These are phyloP conservation scores for Psylliodes chrysocephalus DNA, from an alignment of 2,888 invertebrate species.

Conservation along the genomic window DNA sequence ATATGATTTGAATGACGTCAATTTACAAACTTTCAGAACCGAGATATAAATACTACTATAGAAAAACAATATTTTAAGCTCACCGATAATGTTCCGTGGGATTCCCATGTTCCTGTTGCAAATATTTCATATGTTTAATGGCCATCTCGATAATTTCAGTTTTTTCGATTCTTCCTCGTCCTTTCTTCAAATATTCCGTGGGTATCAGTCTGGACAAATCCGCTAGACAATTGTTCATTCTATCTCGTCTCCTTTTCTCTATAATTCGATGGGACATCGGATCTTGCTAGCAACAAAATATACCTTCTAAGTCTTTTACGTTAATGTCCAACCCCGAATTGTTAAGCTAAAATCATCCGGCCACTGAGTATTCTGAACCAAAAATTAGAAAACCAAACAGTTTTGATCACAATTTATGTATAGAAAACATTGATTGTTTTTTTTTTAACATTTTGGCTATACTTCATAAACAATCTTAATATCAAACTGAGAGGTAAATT, in stretches of 20 bases:
- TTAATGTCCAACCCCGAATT: constrained; percentile 39
- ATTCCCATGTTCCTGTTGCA: constrained; percentile 74
- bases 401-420: too few species aligned
- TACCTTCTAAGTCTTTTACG: constrained; percentile 40
- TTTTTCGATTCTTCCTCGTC: constrained; percentile 94
- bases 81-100: constrained; percentile 62
- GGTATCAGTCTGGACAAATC: constrained; percentile 94
- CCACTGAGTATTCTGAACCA: constrained; percentile 35
- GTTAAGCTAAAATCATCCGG: constrained; percentile 39
- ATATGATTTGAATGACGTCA: too few species aligned
- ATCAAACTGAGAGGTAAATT: too few species aligned
- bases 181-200: constrained; percentile 92
- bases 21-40: too few species aligned
- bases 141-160: constrained; percentile 99
- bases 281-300: constrained; percentile 76
- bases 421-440: too few species aligned
- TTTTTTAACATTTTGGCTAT: too few species aligned
- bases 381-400: too few species aligned
- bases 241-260: constrained; percentile 92
- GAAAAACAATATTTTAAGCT: background rate
- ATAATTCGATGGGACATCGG: constrained; percentile 98
- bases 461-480: too few species aligned
- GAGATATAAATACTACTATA: too few species aligned
- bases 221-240: constrained; percentile 97
- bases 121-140: constrained; percentile 90